Percentiles rank a stretch among this genome's conserved stretches.
Conservation (phyloP, 2,113 vertebrate species). For the Nyctibius bracteatus region DNA sequence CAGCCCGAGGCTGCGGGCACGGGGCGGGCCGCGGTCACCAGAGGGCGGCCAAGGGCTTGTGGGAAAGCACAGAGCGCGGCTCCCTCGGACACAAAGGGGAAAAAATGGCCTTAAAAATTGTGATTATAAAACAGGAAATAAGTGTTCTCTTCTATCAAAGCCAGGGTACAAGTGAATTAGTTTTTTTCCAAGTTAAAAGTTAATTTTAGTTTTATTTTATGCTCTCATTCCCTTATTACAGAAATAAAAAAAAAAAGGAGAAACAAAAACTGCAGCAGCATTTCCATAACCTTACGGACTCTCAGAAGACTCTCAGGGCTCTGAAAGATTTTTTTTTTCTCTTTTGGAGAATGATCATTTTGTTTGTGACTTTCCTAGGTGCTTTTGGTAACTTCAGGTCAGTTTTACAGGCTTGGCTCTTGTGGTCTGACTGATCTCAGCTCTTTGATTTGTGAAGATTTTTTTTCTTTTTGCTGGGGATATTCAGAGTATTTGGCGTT, state of each 20-base stretch:
- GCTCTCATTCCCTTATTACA: not conserved
- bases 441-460: not conserved
- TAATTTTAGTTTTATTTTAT: not conserved
- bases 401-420: not conserved
- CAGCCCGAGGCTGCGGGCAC: not conserved
- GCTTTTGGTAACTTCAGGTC: not conserved
- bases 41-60: not conserved
- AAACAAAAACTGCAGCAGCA: not conserved
- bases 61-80: not conserved
- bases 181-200: not conserved
- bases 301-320: not conserved
- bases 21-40: not conserved
- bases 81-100: too few species aligned
- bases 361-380: fast-evolving
- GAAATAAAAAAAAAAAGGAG: too few species aligned
- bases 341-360: not conserved
- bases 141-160: fast-evolving
- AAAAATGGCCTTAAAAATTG: fast-evolving
- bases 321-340: not conserved
- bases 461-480: not conserved
- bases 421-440: not conserved
- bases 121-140: fast-evolving
- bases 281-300: not conserved
- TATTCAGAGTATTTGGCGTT: not conserved
- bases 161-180: fast-evolving